A percentile compares a stretch with the other conserved stretches of the same genome.
Conservation (phyloP, 1,140 invertebrate species). For the Oncopodura yosiiana region DNA sequence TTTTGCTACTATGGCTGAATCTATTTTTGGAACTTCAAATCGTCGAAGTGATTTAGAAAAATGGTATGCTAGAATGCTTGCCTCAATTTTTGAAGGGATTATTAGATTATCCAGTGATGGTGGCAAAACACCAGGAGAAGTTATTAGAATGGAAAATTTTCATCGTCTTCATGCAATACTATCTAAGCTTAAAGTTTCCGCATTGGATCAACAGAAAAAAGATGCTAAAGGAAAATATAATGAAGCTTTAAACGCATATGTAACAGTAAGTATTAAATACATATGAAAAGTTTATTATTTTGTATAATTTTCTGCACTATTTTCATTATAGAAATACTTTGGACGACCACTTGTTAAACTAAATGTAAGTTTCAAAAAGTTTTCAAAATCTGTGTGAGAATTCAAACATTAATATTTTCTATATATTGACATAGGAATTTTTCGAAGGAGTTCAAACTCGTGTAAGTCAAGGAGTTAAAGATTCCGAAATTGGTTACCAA, state of each 20-base stretch:
- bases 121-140: slow-evolving; percentile 84
- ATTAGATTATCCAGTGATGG: slow-evolving; percentile 70
- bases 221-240: slow-evolving; percentile 85
- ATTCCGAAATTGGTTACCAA: slow-evolving; percentile 96
- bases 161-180: slow-evolving; percentile 83
- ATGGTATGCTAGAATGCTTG: slow-evolving; percentile 78
- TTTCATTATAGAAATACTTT: too few relatives aligned
- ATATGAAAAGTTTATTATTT: too few relatives aligned
- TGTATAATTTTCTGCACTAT: too few relatives aligned
- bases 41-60: slow-evolving; percentile 90
- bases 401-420: slow-evolving; percentile 12
- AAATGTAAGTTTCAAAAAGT: slow-evolving; percentile 55
- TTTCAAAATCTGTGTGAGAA: neutral
- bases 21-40: slow-evolving; percentile 75
- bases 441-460: slow-evolving; percentile 89
- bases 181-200: slow-evolving; percentile 80
- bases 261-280: too few relatives aligned
- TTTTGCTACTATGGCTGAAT: slow-evolving; percentile 77
- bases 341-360: slow-evolving; percentile 90
- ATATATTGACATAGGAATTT: slow-evolving; percentile 56
- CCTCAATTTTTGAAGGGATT: slow-evolving; percentile 78
- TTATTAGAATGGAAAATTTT: slow-evolving; percentile 96
- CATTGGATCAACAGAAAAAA: slow-evolving; percentile 76
- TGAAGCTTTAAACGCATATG: slow-evolving; percentile 81
- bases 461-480: slow-evolving; percentile 84